Base-by-base conservation (phyloP, 2,888 invertebrate genomes). In the Agrilus biguttatus region DNA sequence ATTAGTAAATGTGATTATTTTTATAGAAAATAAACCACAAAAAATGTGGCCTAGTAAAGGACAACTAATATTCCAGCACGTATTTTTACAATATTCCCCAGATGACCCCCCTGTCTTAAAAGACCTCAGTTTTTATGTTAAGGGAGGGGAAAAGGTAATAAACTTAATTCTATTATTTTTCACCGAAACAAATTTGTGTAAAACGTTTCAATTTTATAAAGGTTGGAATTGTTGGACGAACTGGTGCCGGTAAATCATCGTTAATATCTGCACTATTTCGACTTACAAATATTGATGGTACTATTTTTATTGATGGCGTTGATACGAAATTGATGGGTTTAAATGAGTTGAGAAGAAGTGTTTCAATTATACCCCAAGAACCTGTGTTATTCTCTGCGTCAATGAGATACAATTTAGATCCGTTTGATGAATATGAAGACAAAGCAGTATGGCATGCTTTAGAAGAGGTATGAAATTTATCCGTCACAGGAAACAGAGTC, bases 191-290 rank as follows among this genome's bases (percentile, higher is more conserved):
- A 21, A 7, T 28, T 7, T 13, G 10, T 28, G 2, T 33, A 28
- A 45, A 40, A 36, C 4, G 17, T 42, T 39, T 37, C 32, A 37
- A 21, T 23, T 47, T 51, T 45, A 42, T 14, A 28, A 28, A 86
- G 79, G 73, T 87, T 37, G 88, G 87, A 33, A 82, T 88, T 46
- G 86, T 87, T 2, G 89, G 90, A 0, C 74, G 90, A 42, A 89
- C 89, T 0, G 90, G 89, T 2, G 89, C 89, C 6, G 90, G 89
- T 28, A 88, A 88, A 63, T 84, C 84, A 0, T 84, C 86, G 0
- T 66, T 87, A 17, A 82, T 88, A 49, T 77, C 85, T 5, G 83
- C 89, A 1, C 66, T 93, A 19, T 92, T 92, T 65, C 75, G 89
- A 5, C 63, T 92, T 50, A 78, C 85, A 0, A 80, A 82, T 41